Percentiles rank a stretch among this genome's conserved stretches.
These are phyloP conservation scores for Galaxea fascicularis DNA, from an alignment of 92 coral and sea anemone species.

Conservation along the genomic window DNA sequence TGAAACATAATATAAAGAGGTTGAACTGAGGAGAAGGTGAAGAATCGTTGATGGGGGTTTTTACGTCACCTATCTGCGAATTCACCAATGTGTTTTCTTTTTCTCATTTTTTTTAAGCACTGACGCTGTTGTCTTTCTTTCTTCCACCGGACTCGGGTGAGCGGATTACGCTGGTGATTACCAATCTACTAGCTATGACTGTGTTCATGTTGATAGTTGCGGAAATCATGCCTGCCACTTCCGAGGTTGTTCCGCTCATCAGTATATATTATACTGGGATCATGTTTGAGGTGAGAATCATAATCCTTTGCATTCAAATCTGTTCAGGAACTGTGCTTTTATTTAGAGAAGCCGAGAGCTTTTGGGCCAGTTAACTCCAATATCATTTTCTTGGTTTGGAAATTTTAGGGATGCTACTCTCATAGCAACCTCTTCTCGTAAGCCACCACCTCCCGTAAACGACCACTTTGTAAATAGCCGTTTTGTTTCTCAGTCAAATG, in stretches of 20 bases:
- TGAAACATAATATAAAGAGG: too few relatives aligned
- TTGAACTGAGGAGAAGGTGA: too few relatives aligned
- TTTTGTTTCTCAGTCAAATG: too few relatives aligned
- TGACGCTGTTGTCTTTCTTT: conserved; percentile 82
- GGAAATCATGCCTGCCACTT: conserved; percentile 94
- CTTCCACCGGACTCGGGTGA: conserved; percentile 97
- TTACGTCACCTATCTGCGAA: not conserved
- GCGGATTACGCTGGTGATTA: conserved; percentile 89
- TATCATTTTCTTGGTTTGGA: too few relatives aligned
- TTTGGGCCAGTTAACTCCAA: too few relatives aligned
- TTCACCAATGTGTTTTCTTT: not conserved
- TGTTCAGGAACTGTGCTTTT: too few relatives aligned
- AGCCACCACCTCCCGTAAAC: too few relatives aligned
- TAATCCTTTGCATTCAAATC: not conserved
- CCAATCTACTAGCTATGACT: conserved; percentile 89
- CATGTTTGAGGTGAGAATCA: conserved; percentile 83
- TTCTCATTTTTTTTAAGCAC: not conserved
- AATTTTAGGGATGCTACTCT: too few relatives aligned
- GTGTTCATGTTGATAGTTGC: conserved; percentile 97
- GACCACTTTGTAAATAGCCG: too few relatives aligned
- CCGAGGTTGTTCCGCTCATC: conserved; percentile 89
- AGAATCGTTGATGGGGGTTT: not conserved
- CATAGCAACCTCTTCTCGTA: too few relatives aligned
- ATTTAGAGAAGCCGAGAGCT: too few relatives aligned
- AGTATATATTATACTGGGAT: conserved; percentile 85